Percentiles rank a stretch among this genome's conserved stretches.
phyloP scores from a whole-genome alignment of 2,888 invertebrate genomes.

The Unio pictorum region DNA sequence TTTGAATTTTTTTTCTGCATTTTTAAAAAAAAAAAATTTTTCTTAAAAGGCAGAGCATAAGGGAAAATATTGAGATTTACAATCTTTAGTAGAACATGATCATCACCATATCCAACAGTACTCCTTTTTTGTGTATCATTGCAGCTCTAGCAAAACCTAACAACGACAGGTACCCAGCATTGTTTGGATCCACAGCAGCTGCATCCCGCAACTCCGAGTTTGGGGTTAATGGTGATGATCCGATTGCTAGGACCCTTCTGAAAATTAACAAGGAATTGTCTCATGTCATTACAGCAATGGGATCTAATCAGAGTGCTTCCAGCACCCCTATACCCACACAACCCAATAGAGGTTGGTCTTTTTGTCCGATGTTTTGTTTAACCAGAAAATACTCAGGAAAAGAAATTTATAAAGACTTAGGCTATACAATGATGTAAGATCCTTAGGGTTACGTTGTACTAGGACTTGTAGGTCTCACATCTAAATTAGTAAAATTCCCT shows the following conservation, averaged over 20 bases:
- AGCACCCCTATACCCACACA: conserved; percentile 30
- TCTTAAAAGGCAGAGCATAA: too few species aligned
- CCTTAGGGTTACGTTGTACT: not conserved
- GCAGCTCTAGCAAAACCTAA: not conserved
- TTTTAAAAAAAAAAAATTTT: too few species aligned
- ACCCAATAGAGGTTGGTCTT: conserved; percentile 16
- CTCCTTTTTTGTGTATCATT: not conserved
- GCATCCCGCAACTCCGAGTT: conserved; percentile 3
- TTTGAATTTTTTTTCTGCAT: too few species aligned
- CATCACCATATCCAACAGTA: too few species aligned
- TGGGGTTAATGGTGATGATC: conserved; percentile 21
- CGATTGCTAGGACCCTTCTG: conserved; percentile 51
- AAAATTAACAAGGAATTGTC: conserved; percentile 63
- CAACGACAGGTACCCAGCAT: not conserved
- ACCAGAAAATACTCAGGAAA: conserved; percentile 11
- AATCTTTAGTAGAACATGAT: too few species aligned
- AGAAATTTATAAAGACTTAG: not conserved
- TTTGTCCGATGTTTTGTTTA: not conserved
- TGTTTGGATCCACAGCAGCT: not conserved
- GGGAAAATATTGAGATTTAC: too few species aligned
- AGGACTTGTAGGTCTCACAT: not conserved
- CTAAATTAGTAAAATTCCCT: too few species aligned
- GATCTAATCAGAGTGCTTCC: conserved; percentile 30
- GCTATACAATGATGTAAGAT: not conserved
- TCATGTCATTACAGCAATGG: conserved; percentile 48